These are phyloP conservation scores for Beris chalybata DNA, from an alignment of 2,888 invertebrate species.

Conservation along the genomic window DNA sequence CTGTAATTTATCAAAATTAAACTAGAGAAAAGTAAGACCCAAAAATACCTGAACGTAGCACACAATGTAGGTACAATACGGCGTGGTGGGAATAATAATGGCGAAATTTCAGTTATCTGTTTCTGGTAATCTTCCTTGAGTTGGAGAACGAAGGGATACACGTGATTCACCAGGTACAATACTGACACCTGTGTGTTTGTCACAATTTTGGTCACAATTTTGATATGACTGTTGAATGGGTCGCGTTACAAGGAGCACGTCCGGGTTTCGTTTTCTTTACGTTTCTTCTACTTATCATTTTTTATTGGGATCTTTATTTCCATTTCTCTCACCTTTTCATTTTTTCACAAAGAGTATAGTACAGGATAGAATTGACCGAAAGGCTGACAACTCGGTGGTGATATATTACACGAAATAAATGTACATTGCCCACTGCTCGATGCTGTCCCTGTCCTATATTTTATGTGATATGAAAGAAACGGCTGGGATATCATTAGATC, in stretches of 20 bases:
- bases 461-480: conserved; percentile 14
- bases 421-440: conserved; percentile 22
- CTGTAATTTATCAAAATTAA: conserved; percentile 23
- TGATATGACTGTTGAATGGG: conserved; percentile 10
- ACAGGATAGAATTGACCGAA: conserved; percentile 29
- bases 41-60: conserved; percentile 20
- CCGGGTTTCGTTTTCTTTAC: neutral
- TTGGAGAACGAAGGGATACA: neutral
- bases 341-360: conserved; percentile 13
- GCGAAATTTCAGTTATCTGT: conserved; percentile 33
- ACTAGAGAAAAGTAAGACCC: neutral
- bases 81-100: conserved; percentile 33
- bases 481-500: conserved; percentile 18
- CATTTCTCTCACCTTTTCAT: conserved; percentile 19
- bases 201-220: conserved; percentile 11
- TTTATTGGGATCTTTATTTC: too few species aligned
- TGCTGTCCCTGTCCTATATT: conserved; percentile 17
- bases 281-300: neutral
- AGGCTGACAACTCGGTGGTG: conserved; percentile 25
- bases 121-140: conserved; percentile 30
- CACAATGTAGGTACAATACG: neutral
- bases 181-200: neutral
- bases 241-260: conserved; percentile 8
- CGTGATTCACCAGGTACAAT: neutral
- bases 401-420: conserved; percentile 30